phyloP scores from a whole-genome alignment of 2,888 invertebrate species.

The Dendrolimus pini region DNA sequence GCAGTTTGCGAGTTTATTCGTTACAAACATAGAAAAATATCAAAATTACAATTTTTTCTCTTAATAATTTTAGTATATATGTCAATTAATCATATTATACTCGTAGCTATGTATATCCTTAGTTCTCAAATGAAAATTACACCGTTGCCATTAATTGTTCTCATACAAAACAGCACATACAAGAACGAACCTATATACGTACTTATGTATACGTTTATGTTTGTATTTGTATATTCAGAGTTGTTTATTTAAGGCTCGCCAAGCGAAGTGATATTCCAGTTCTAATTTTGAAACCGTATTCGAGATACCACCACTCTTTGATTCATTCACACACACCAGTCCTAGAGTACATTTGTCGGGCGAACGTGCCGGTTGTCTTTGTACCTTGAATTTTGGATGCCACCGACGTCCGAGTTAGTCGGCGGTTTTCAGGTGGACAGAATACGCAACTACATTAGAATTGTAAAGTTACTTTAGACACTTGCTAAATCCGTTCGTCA shows the following conservation, averaged over 20 bases:
- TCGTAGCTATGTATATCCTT: too few relatives aligned
- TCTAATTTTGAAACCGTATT: constrained; percentile 36
- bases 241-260: constrained; percentile 37
- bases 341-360: constrained; percentile 35
- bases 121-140: too few relatives aligned
- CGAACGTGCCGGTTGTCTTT: constrained; percentile 45
- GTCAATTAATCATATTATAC: too few relatives aligned
- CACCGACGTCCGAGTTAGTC: constrained; percentile 46
- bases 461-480: constrained; percentile 40
- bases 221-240: too few relatives aligned
- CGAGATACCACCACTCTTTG: constrained; percentile 33
- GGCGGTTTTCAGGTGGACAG: constrained; percentile 46
- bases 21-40: too few relatives aligned
- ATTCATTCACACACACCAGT: constrained; percentile 36
- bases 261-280: constrained; percentile 28
- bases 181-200: too few relatives aligned
- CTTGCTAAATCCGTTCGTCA: constrained; percentile 30
- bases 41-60: too few relatives aligned
- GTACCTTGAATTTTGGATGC: constrained; percentile 60
- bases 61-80: too few relatives aligned
- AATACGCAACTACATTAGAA: constrained; percentile 48
- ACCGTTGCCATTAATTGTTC: too few relatives aligned
- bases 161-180: too few relatives aligned
- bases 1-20: too few relatives aligned
- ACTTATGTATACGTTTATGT: too few relatives aligned